Evolutionary conservation across 2,113 vertebrate genomes (phyloP).

Genomic region (Poicephalus meyeri): DNA sequence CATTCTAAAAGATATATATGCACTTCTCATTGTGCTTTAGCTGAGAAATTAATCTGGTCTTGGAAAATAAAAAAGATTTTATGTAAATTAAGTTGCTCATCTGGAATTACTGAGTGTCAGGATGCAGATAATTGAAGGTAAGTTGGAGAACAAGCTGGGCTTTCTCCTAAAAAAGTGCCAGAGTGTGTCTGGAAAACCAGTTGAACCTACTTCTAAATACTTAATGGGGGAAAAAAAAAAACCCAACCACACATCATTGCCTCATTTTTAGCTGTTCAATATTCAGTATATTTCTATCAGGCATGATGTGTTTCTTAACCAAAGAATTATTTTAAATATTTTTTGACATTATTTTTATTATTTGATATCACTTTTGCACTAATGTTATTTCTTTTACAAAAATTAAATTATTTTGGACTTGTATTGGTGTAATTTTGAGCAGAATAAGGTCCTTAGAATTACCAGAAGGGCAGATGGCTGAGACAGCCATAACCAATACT

Average conservation of each 20-base stretch:
- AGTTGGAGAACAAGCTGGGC: neutral
- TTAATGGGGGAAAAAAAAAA: neutral
- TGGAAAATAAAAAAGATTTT: neutral
- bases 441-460: neutral
- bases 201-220: neutral
- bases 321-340: neutral
- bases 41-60: neutral
- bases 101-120: neutral
- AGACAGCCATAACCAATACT: neutral
- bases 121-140: neutral
- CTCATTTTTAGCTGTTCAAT: neutral
- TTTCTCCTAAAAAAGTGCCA: neutral
- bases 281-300: neutral
- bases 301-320: neutral
- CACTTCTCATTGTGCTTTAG: neutral
- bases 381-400: neutral
- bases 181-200: neutral
- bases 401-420: neutral
- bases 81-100: neutral
- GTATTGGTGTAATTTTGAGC: neutral
- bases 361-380: neutral
- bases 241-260: neutral
- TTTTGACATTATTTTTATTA: neutral
- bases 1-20: neutral
- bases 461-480: neutral